phyloP scores from a whole-genome alignment of 2,113 vertebrate species.

The Blennius ocellaris region DNA sequence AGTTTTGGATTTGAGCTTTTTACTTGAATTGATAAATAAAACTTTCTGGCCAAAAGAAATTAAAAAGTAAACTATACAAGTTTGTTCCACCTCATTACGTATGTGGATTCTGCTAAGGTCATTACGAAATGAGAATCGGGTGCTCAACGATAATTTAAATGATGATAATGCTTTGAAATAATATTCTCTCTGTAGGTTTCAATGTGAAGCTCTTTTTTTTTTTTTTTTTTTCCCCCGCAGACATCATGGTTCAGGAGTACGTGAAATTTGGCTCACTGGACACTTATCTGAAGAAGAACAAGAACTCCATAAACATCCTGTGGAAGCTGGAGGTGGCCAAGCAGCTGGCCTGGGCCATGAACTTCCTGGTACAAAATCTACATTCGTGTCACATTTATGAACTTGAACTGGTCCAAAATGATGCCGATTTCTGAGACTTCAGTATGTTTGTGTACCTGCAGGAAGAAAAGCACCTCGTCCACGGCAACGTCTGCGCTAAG shows the following conservation, averaged over 20 bases:
- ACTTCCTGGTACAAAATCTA: conserved; percentile 90
- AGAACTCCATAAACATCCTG: conserved; percentile 90
- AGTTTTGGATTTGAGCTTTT: no score
- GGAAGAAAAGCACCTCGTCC: conserved; percentile 94
- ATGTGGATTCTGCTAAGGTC: no score
- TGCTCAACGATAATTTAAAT: no score
- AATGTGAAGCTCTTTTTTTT: not conserved
- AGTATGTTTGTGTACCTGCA: conserved; percentile 52
- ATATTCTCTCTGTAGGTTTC: no score
- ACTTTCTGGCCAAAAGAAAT: no score
- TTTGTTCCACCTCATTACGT: no score
- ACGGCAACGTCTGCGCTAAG: conserved; percentile 96
- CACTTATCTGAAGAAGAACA: conserved; percentile 95
- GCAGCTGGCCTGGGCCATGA: conserved; percentile 97
- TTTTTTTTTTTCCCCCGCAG: conserved; percentile 73
- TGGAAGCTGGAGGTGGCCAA: conserved; percentile 99
- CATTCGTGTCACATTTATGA: not conserved
- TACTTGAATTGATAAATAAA: no score
- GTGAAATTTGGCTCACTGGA: conserved; percentile 96
- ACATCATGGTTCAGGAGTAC: conserved; percentile 97
- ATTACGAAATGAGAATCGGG: no score
- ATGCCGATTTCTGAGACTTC: not conserved
- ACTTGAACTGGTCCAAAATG: not conserved
- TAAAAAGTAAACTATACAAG: no score
- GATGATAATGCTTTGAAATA: no score